Evolutionary conservation across 2,797 vertebrate genomes (phyloP), one percentile per base, ranked within the genome.

Genomic region (Coregonus ussuriensis): DNA sequence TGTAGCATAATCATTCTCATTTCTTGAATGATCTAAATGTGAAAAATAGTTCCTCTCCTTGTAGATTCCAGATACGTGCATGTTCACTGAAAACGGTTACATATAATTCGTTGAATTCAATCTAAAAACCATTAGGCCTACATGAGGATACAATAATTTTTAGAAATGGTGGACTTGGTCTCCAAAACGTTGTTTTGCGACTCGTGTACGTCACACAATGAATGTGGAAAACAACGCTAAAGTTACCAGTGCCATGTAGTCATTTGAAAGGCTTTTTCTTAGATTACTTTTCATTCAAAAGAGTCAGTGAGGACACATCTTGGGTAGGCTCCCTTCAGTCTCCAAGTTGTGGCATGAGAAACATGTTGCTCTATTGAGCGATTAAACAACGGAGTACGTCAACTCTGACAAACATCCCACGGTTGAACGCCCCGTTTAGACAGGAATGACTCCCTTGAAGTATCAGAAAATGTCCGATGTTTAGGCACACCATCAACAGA

Each of bases 1-100:
- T 68, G 9, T 35, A 18, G 14, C 16, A 13, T 68, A 41, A 59
- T 54, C 11, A 35, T 75, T 75, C 33, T 71, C 66, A 73, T 37
- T 73, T 67, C 66, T 35, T 71, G n/a, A 31, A 53, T 35, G 53
- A 66, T 74, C 72, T 71, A 71, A 37, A 74, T 62, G 54, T 72
- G 37, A 37, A 54, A 56, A 18, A 63, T 74, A n/a, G 71, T 52
- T 47, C n/a, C 41, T 69, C n/a, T 74, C 56, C 41, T 75, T 41
- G 62, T 51, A 33, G 37, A 53, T 70, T 52, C 53, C 21, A 65
- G 41, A 63, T 78, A 71, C 69, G 65, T 53, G 33, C 21, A 54
- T 47, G 16, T 76, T 79, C 72, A 14, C 54, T 52, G 74, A 37
- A 53, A 35, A 56, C 21, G 6, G 56, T 7, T 59, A 21, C 56